Evolutionary conservation across 2,888 invertebrate species (phyloP).

Genomic region (Lacanobia oleracea): DNA sequence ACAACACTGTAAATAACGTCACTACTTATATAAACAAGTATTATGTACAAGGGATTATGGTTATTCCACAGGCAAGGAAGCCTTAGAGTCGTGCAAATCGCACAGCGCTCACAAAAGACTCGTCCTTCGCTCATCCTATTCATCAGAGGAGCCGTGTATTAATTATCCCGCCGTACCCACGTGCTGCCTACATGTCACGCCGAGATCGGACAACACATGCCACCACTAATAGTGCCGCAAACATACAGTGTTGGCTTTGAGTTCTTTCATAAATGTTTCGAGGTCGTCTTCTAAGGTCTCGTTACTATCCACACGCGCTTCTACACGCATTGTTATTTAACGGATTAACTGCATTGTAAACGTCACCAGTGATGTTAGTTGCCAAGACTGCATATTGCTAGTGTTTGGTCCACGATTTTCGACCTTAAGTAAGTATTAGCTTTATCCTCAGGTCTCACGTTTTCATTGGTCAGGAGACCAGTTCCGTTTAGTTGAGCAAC

Average conservation of each 20-base stretch:
- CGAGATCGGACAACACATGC: slow-evolving; percentile 35
- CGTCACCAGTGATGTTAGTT: neutral
- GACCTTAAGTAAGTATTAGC: neutral
- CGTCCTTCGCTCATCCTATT: slow-evolving; percentile 57
- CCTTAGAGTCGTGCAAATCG: slow-evolving; percentile 24
- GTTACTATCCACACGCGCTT: too few species aligned
- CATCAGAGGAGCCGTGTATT: slow-evolving; percentile 44
- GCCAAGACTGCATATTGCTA: neutral
- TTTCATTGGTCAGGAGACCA: slow-evolving; percentile 8
- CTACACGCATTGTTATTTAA: neutral
- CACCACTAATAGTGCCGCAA: slow-evolving; percentile 19
- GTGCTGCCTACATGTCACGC: slow-evolving; percentile 58
- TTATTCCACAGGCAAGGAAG: slow-evolving; percentile 5
- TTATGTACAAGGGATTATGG: slow-evolving; percentile 35
- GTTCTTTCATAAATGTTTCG: slow-evolving; percentile 14
- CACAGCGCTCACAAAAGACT: slow-evolving; percentile 38
- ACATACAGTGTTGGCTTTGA: neutral
- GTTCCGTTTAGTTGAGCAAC: slow-evolving; percentile 22
- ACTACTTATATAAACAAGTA: slow-evolving; percentile 31
- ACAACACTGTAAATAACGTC: slow-evolving; percentile 29
- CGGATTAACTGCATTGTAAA: neutral
- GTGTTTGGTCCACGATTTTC: neutral
- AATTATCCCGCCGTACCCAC: slow-evolving; percentile 62
- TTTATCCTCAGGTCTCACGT: neutral
- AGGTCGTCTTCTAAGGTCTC: slow-evolving; percentile 4